phyloP scores from a whole-genome alignment of 2,888 invertebrate genomes.

The Limnephilus marmoratus region DNA sequence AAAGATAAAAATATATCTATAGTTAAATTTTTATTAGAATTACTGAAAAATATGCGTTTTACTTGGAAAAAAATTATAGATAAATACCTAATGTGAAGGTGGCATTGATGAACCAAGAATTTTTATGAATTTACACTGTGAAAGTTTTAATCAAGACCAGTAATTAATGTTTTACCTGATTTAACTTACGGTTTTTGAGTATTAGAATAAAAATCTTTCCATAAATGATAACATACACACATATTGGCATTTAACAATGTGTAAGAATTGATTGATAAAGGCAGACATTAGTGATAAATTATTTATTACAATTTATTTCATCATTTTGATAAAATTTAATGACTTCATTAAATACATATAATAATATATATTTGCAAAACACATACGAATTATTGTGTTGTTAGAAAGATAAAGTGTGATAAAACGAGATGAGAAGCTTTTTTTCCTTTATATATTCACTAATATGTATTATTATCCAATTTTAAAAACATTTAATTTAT shows the following conservation, averaged over 20 bases:
- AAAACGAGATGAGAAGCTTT: neutral
- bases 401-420: neutral
- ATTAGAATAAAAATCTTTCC: neutral
- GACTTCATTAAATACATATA: neutral
- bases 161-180: neutral
- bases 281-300: neutral
- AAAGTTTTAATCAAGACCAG: neutral
- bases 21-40: constrained; percentile 23
- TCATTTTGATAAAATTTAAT: neutral
- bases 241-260: neutral
- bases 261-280: neutral
- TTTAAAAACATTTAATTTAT: no score
- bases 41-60: constrained; percentile 1
- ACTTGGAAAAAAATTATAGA: neutral
- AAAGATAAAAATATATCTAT: constrained; percentile 59
- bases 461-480: no score
- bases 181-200: neutral
- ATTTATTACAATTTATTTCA: neutral
- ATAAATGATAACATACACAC: neutral
- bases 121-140: neutral
- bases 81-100: neutral
- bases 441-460: no score
- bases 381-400: neutral
- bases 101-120: neutral
- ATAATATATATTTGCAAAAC: neutral